Conservation (phyloP, 1,140 invertebrate species). For the Xylocopa sonorina region DNA sequence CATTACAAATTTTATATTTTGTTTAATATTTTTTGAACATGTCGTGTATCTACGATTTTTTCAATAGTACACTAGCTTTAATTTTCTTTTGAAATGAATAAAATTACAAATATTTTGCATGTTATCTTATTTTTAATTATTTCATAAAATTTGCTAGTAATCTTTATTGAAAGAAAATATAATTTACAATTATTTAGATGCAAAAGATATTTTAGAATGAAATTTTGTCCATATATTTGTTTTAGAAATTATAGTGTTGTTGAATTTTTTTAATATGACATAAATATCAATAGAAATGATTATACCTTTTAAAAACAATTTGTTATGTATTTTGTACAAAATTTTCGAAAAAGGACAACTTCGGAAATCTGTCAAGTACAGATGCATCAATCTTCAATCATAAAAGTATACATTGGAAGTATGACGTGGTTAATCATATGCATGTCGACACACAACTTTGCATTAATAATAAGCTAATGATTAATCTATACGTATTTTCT, state of each 20-base stretch:
- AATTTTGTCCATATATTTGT: background rate
- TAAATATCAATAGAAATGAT: too few species aligned
- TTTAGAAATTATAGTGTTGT: background rate
- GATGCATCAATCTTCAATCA: too few species aligned
- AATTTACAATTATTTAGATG: background rate
- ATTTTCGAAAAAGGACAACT: too few species aligned
- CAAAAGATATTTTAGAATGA: background rate
- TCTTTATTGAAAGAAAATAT: background rate
- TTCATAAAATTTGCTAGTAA: background rate
- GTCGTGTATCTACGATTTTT: background rate
- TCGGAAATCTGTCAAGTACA: too few species aligned
- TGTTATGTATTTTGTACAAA: too few species aligned
- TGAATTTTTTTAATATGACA: too few species aligned
- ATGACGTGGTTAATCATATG: too few species aligned
- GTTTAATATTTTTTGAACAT: background rate
- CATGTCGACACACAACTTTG: too few species aligned
- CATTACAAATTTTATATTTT: background rate
- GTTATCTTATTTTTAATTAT: background rate
- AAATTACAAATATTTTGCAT: background rate
- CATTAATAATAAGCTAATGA: too few species aligned
- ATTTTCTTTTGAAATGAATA: background rate
- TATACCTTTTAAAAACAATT: too few species aligned
- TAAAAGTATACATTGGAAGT: too few species aligned
- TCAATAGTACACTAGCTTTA: background rate
- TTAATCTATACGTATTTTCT: too few species aligned